Conservation (phyloP, 2,888 invertebrate genomes). For the Tetragnatha montana region DNA sequence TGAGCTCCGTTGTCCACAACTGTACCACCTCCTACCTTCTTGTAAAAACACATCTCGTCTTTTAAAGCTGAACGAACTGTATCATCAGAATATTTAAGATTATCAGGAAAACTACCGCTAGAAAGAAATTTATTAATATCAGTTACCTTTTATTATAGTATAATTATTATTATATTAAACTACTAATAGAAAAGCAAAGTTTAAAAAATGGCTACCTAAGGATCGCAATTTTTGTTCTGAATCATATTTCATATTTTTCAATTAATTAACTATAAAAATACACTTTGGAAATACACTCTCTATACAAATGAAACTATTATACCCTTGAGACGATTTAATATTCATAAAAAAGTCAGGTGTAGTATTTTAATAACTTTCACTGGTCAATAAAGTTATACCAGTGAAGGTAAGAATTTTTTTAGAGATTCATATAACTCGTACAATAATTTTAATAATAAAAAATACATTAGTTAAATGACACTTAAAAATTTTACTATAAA, state of each 20-base stretch:
- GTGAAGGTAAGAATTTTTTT: too few relatives aligned
- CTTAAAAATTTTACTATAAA: background rate
- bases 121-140: slow-evolving; percentile 30
- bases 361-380: too few relatives aligned
- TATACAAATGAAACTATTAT: too few relatives aligned
- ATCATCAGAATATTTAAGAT: slow-evolving; percentile 81
- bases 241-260: background rate
- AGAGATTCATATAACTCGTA: too few relatives aligned
- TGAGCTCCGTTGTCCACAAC: slow-evolving; percentile 86
- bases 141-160: background rate
- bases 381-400: too few relatives aligned
- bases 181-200: background rate
- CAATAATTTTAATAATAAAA: too few relatives aligned
- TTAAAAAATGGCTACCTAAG: background rate
- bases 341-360: too few relatives aligned
- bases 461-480: background rate
- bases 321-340: too few relatives aligned
- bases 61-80: slow-evolving; percentile 80
- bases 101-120: slow-evolving; percentile 82
- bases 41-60: slow-evolving; percentile 82
- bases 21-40: slow-evolving; percentile 83
- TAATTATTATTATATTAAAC: too few relatives aligned
- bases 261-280: background rate
- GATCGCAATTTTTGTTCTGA: too few relatives aligned
- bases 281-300: too few relatives aligned